Base-by-base conservation (phyloP, 2,888 invertebrate species). In the Cheilosia soror region DNA sequence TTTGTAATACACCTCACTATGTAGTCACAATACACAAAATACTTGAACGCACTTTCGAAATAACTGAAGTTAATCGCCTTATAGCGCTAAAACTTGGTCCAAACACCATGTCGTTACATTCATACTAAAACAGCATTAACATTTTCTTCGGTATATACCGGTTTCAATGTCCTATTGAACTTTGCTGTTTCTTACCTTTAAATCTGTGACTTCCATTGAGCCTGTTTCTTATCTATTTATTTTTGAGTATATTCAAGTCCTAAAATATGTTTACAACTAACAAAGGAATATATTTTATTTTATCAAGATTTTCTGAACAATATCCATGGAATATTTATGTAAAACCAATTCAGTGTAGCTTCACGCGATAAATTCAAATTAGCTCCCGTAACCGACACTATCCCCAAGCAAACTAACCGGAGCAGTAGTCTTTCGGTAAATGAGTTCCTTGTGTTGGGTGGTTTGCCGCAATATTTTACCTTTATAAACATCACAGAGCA, bases 351-450 rank as follows among this genome's bases (percentile, higher is more conserved):
- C 15, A 15, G 44, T 15, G n/a, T 9, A 31, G 47, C 33, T 33
- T n/a, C 47, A 49, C 1, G 33, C 4, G n/a, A 31, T 4, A 65
- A 20, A 68, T 44, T 51, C 13, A 68, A 81, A 65, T 65, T 31
- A 71, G 77, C 82, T 72, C 42, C 82, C 82, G 82, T 72, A 72
- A 71, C 78, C 71, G 72, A 78, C 66, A 78, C 82, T 71, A 82
- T 58, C 58, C 40, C 58, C 71, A 72, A 78, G 66, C 72, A 78
- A 25, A 82, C 82, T 82, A 72, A 78, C 47, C 66, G 27, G 40
- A 66, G 47, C 25, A 65, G 58, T 37, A 11, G 58, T 15, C 47
- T 25, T 77, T 20, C 29, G 75, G 71, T 82, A 60, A 71, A 37
- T 15, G 51, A 40, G 27, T 53, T 77, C 53, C 47, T 71, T 65